phyloP scores from a whole-genome alignment of 2,888 invertebrate genomes.

The Chrysotoxum bicinctum region DNA sequence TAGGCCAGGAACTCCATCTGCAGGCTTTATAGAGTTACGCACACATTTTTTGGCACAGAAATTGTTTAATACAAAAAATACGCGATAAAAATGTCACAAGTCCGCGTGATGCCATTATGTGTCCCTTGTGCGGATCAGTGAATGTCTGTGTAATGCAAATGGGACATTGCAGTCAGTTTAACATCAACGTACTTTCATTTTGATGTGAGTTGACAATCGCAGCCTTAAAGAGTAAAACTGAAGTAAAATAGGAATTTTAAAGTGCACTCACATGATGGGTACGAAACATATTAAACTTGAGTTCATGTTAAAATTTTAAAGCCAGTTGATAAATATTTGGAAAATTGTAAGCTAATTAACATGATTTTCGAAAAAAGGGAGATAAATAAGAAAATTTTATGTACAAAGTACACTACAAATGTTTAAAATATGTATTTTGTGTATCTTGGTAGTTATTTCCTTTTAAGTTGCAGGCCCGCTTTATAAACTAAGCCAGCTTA shows the following conservation, averaged over 20 bases:
- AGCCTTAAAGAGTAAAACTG: conserved; percentile 21
- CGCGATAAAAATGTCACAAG: conserved; percentile 40
- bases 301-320: background rate
- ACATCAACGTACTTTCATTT: conserved; percentile 3
- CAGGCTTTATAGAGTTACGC: conserved; percentile 24
- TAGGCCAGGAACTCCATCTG: conserved; percentile 23
- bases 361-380: too few species aligned
- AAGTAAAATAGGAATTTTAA: background rate
- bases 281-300: background rate
- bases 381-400: too few species aligned
- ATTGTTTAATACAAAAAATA: conserved; percentile 14
- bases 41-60: conserved; percentile 29
- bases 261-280: background rate
- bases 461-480: too few species aligned
- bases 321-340: too few species aligned
- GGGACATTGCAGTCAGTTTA: conserved; percentile 39
- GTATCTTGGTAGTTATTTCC: too few species aligned
- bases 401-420: too few species aligned
- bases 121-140: conserved; percentile 45
- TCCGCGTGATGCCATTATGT: conserved; percentile 30
- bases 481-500: too few species aligned
- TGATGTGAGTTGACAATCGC: conserved; percentile 7
- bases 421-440: too few species aligned
- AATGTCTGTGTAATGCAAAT: conserved; percentile 52
- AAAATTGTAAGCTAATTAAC: too few species aligned